Evolutionary conservation across 2,797 vertebrate genomes (phyloP).

Genomic region (Eulemur albifrons): DNA sequence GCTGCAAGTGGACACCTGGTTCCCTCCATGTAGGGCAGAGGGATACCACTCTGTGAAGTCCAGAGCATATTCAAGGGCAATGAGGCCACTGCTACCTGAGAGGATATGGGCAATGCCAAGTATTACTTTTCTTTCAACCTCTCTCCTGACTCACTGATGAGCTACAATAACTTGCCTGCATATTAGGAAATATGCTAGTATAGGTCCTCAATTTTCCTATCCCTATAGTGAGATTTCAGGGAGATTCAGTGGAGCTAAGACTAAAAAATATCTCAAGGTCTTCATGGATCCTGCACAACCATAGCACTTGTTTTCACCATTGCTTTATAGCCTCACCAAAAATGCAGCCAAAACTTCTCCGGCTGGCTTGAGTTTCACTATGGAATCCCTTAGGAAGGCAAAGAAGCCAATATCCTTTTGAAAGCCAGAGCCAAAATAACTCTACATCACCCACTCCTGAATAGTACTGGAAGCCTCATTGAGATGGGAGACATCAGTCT

Average conservation of each 20-base stretch:
- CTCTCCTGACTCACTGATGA: not conserved
- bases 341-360: not conserved
- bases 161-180: not conserved
- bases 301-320: not conserved
- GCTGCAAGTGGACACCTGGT: not conserved
- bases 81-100: not conserved
- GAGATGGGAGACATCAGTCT: not conserved
- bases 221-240: not conserved
- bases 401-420: not conserved
- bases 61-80: not conserved
- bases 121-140: not conserved
- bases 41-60: not conserved
- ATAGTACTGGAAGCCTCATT: not conserved
- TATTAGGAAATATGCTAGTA: not conserved
- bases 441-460: not conserved
- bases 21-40: not conserved
- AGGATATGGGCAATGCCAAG: not conserved
- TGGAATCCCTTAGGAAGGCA: constrained; percentile 19
- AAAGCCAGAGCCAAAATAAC: constrained; percentile 46
- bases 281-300: constrained; percentile 19
- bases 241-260: not conserved
- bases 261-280: constrained; percentile 10
- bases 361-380: constrained; percentile 20
- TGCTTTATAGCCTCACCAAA: constrained; percentile 3
- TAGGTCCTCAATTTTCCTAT: not conserved